Percentiles rank a stretch among this genome's conserved stretches.
Evolutionary conservation across 2,888 invertebrate genomes (phyloP).

Genomic region (Melanostoma mellinum): DNA sequence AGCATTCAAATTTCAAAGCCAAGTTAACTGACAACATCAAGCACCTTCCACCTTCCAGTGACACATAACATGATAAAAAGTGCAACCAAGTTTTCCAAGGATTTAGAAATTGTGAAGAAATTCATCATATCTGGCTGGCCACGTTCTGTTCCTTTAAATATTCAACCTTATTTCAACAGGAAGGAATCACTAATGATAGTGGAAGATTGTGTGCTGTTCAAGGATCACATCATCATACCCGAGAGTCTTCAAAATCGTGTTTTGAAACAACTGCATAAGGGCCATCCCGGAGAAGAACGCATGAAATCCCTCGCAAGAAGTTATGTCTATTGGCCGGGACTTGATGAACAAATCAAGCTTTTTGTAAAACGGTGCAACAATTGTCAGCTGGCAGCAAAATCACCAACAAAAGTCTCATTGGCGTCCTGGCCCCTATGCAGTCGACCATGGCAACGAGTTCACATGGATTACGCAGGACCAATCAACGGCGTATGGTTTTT

Average conservation of each 20-base stretch:
- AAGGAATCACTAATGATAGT: conserved; percentile 44
- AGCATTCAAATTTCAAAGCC: conserved; percentile 32
- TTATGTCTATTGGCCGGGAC: conserved; percentile 75
- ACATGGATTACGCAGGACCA: conserved; percentile 81
- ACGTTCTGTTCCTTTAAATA: neutral
- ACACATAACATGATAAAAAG: conserved; percentile 41
- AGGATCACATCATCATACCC: conserved; percentile 31
- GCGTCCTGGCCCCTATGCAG: conserved; percentile 71
- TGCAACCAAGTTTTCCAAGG: conserved; percentile 15
- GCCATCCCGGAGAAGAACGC: conserved; percentile 75
- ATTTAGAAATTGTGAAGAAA: conserved; percentile 18
- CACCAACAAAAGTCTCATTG: conserved; percentile 67
- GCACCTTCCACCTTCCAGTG: conserved; percentile 24
- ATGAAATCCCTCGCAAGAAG: conserved; percentile 75
- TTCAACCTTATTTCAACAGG: conserved; percentile 39
- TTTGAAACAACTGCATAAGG: conserved; percentile 65
- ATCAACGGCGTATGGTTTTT: conserved; percentile 75
- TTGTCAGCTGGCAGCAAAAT: conserved; percentile 73
- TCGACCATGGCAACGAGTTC: conserved; percentile 78
- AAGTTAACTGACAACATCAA: conserved; percentile 34
- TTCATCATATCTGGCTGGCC: conserved; percentile 31
- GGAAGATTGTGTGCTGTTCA: conserved; percentile 33
- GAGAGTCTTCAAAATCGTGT: conserved; percentile 30
- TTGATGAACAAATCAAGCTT: conserved; percentile 75
- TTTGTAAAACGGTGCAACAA: conserved; percentile 66